Percentiles rank a stretch among this genome's conserved stretches.
Conservation (phyloP, 2,888 invertebrate genomes). For the Tanytarsus gracilentus region DNA sequence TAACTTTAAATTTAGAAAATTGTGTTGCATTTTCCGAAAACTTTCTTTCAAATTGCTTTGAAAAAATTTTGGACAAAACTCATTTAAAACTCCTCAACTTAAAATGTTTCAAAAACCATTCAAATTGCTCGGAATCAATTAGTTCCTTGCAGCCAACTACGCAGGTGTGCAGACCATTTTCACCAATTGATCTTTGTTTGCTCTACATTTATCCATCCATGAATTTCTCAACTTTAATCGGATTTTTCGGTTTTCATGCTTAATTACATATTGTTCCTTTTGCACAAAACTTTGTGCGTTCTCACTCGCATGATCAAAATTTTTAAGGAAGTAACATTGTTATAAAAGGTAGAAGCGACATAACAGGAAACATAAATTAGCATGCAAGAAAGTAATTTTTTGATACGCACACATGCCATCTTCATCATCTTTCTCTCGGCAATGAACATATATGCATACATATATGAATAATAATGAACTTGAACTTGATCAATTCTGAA, state of each 20-base stretch:
- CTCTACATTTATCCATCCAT: constrained; percentile 2
- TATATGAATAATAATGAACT: constrained; percentile 22
- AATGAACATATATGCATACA: not conserved
- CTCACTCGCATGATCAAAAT: no score
- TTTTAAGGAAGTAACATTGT: no score
- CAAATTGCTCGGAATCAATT: constrained; percentile 4
- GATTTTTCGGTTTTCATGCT: no score
- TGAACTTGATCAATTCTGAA: constrained; percentile 23
- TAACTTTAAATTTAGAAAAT: no score
- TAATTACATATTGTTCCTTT: no score
- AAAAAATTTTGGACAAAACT: no score
- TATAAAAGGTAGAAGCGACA: no score
- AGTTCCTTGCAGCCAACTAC: not conserved
- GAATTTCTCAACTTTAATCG: not conserved
- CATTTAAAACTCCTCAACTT: no score
- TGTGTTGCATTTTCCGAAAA: no score
- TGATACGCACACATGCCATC: not conserved
- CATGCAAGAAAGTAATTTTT: not conserved
- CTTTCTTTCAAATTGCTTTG: no score
- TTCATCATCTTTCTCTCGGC: not conserved
- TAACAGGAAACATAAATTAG: constrained; percentile 26
- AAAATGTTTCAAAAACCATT: not conserved
- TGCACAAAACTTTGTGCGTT: no score
- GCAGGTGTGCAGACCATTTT: constrained; percentile 8
- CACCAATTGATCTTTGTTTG: constrained; percentile 1